Evolutionary conservation across 2,888 invertebrate species (phyloP), one percentile per base, ranked within the genome.

Genomic region (Parasteatoda lunata): DNA sequence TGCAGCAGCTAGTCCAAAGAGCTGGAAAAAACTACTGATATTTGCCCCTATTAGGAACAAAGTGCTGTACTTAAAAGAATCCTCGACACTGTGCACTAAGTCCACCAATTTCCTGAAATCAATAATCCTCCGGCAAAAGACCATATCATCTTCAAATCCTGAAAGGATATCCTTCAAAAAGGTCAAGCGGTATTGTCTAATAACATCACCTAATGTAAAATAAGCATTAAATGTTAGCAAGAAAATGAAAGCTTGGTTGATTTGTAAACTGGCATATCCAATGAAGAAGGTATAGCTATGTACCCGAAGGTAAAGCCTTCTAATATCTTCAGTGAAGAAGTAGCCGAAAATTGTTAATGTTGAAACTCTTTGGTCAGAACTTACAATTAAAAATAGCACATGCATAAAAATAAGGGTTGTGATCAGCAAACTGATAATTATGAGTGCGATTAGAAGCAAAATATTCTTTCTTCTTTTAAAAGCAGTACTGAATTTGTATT

Each of bases 101-200:
- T 81, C 75, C n/a, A 75, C 59, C n/a, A 81, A 59, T n/a, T n/a
- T 13, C 2, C 75, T 51, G 48, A 81, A 81, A 15, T 13, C 49
- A 0, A 11, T 30, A 3, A 81, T 13, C 54, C 69, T 68, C 49
- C 30, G 15, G n/a, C 54, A 15, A 13, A 81, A 9, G 4, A 1
- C 11, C 3, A 5, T 59, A 48, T 15, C 13, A 59, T 75, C 59
- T 13, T 77, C 51, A 1, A 7, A 48, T 49, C 30, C 30, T 30
- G n/a, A 47, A 8, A 45, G 6, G 6, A 69, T 7, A n/a, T 48
- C 9, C 9, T 47, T 65, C 0, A 4, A 7, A 13, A 81, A n/a
- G 4, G 75, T 66, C 69, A 75, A 54, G 1, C 81, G 54, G 15
- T 75, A 81, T 7, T 13, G 13, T 69, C 11, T 68, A 3, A 75